These are phyloP conservation scores for Xanthia icteritia DNA, from an alignment of 2,888 invertebrate species.

Conservation along the genomic window DNA sequence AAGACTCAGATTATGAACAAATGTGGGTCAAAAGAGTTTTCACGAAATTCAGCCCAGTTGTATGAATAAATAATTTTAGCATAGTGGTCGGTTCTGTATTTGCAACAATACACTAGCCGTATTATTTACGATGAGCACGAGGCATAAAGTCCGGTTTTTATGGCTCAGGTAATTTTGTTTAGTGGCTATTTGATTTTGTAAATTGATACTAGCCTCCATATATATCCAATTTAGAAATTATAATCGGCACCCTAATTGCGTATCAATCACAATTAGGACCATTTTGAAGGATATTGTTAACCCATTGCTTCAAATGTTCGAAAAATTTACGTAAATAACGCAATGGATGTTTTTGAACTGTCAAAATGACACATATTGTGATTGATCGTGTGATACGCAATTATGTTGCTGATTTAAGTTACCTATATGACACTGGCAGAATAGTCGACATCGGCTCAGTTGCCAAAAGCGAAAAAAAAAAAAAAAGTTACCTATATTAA, in stretches of 20 bases:
- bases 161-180: not conserved
- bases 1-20: conserved; percentile 1
- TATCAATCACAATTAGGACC: too few species aligned
- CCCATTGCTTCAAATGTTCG: too few species aligned
- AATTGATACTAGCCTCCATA: conserved; percentile 7
- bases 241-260: not conserved
- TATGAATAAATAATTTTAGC: conserved; percentile 51
- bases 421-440: too few species aligned
- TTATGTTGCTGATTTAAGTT: too few species aligned
- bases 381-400: too few species aligned
- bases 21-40: conserved; percentile 50
- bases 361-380: too few species aligned
- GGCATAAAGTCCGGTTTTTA: conserved; percentile 25
- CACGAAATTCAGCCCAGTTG: conserved; percentile 32
- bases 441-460: too few species aligned
- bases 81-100: conserved; percentile 26
- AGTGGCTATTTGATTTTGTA: conserved; percentile 29
- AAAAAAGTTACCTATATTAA: too few species aligned
- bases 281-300: too few species aligned
- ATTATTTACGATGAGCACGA: conserved; percentile 50
- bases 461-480: too few species aligned
- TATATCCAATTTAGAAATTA: conserved; percentile 17
- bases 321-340: too few species aligned
- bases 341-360: too few species aligned
- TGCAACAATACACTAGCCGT: conserved; percentile 44